Evolutionary conservation across 2,113 vertebrate species (phyloP), one percentile per base, ranked within the genome.

Genomic region (Collichthys lucidus): DNA sequence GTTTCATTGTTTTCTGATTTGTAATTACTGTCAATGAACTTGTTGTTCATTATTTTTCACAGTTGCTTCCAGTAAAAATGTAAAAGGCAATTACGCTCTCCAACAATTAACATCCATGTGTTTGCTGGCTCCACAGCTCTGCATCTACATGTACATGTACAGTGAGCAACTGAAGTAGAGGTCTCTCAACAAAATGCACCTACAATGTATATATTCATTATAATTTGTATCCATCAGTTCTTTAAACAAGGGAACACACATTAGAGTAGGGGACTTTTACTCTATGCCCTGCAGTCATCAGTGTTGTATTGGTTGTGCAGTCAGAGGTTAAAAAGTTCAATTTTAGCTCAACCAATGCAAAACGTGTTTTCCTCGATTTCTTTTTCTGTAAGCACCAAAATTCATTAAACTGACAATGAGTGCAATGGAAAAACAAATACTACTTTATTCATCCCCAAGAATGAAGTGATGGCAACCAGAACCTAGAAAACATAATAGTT

Each of bases 271-370:
- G 20, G 17, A 3, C 5, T 24, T 63, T 40, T 15, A 71, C 26
- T n/a, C 26, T 55, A 16, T 26, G 17, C 22, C 15, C 49, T n/a
- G 46, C 26, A 52, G 70, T 52, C 44, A 66, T 66, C 52, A 57
- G n/a, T 57, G 17, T 49, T 44, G 60, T 50, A 64, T 72, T 7
- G 24, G 26, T 40, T 57, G 52, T 24, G 59, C 42, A n/a, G 17
- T 62, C 24, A 46, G 35, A 59, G 26, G 42, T 57, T 64, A 46
- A 55, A 72, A 22, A 15, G 14, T 31, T 76, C 11, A 17, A 56
- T 70, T 57, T 70, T 24, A 64, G 35, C 20, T 62, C 57, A 61
- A 17, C 46, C 11, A n/a, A 72, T 46, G 16, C 40, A 72, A 73
- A 72, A 50, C 31, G 42, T 3, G 19, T 2, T n/a, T n/a, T 31